These are phyloP conservation scores for Epicauta chinensis DNA, from an alignment of 1,140 invertebrate species.

Conservation along the genomic window DNA sequence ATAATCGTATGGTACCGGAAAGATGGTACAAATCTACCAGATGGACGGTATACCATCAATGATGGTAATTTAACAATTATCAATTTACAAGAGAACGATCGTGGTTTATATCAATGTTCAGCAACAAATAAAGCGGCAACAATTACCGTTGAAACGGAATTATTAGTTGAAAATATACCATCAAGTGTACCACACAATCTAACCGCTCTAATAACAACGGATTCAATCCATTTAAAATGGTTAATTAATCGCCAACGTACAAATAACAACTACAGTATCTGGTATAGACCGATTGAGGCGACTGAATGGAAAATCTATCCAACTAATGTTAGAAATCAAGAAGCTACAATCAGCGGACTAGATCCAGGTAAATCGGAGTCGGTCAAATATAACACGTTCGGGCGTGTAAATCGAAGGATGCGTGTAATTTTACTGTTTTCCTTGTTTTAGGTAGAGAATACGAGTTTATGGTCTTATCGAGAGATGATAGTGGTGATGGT, in stretches of 20 bases:
- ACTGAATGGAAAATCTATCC: slow-evolving; percentile 72
- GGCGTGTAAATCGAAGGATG: too few relatives aligned
- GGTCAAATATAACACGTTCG: too few relatives aligned
- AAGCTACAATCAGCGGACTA: slow-evolving; percentile 73
- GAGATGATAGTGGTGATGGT: slow-evolving; percentile 80
- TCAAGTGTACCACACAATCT: slow-evolving; percentile 90
- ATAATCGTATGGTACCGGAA: slow-evolving; percentile 47
- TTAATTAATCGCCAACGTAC: slow-evolving; percentile 76
- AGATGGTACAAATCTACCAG: slow-evolving; percentile 66
- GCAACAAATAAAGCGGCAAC: slow-evolving; percentile 90
- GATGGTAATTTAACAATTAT: slow-evolving; percentile 84
- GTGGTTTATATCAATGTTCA: slow-evolving; percentile 87
- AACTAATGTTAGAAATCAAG: slow-evolving; percentile 60
- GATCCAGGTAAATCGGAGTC: slow-evolving; percentile 57
- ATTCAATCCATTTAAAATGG: slow-evolving; percentile 79
- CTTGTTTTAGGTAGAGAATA: slow-evolving; percentile 63
- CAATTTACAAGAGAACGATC: slow-evolving; percentile 76
- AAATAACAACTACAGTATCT: slow-evolving; percentile 76
- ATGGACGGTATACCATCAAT: slow-evolving; percentile 59
- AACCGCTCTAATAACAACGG: slow-evolving; percentile 67
- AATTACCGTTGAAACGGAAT: slow-evolving; percentile 75
- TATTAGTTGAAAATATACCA: slow-evolving; percentile 80
- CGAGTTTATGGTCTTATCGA: slow-evolving; percentile 86
- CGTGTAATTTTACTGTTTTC: too few relatives aligned
- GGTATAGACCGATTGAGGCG: slow-evolving; percentile 67